Conservation (phyloP, 2,113 vertebrate species). For the Oenanthe oenanthe region DNA sequence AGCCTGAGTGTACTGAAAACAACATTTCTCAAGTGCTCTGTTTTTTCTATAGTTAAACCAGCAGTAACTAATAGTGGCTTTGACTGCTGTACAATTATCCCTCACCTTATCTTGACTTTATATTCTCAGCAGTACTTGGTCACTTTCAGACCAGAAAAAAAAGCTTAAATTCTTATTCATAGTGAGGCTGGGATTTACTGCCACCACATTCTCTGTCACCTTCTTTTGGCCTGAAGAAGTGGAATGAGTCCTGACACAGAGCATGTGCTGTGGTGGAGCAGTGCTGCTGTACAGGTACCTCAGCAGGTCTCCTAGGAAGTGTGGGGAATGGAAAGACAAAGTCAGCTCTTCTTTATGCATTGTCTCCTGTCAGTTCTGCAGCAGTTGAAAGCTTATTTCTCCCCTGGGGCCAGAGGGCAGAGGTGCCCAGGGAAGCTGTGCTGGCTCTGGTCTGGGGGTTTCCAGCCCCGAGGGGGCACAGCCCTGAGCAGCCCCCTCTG, state of each 20-base stretch:
- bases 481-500: not conserved
- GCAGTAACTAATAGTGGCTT: not conserved
- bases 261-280: not conserved
- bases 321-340: not conserved
- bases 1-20: not conserved
- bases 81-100: not conserved
- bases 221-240: not conserved
- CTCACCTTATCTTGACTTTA: not conserved
- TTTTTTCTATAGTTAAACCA: not conserved
- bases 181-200: not conserved
- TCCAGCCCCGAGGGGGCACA: not conserved
- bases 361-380: not conserved
- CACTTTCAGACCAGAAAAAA: not conserved
- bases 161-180: not conserved
- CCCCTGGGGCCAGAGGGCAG: rapidly evolving
- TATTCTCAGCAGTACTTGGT: not conserved
- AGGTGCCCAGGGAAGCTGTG: not conserved
- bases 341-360: not conserved
- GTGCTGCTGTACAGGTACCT: not conserved
- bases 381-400: not conserved
- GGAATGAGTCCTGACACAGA: not conserved
- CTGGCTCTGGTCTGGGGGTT: rapidly evolving
- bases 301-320: not conserved
- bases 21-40: not conserved
- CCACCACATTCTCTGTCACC: not conserved